Conservation (phyloP, 2,797 vertebrate genomes). For the Hydrolagus colliei region DNA sequence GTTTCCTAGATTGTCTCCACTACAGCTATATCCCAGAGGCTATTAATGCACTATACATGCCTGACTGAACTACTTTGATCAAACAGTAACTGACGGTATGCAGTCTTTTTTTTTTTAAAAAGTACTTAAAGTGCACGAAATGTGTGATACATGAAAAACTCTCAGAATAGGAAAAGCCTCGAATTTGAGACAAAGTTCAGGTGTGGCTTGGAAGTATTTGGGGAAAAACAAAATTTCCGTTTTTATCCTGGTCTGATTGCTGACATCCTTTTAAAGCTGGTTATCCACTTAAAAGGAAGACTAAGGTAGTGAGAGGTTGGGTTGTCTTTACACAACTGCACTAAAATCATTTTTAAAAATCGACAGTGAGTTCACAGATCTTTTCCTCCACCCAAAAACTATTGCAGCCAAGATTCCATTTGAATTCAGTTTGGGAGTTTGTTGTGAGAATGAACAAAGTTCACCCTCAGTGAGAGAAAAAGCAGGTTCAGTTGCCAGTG, state of each 20-base stretch:
- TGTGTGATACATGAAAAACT: background rate
- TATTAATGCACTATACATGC: background rate
- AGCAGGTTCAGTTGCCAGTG: background rate
- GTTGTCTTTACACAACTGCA: background rate
- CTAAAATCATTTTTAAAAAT: background rate
- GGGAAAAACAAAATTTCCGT: too few species aligned
- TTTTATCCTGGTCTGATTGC: too few species aligned
- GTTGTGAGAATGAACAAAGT: background rate
- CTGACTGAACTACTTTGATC: background rate
- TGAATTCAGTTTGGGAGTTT: background rate
- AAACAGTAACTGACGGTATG: background rate
- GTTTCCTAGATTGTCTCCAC: background rate
- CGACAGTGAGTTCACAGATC: background rate
- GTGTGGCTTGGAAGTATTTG: too few species aligned
- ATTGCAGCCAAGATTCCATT: background rate
- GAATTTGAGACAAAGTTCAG: too few species aligned
- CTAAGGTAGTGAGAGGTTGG: background rate
- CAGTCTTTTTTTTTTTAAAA: background rate
- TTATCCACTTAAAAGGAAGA: background rate
- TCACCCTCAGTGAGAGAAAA: background rate
- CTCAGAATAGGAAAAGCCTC: background rate
- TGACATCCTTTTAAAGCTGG: too few species aligned
- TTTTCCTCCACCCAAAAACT: background rate
- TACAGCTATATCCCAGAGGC: background rate
- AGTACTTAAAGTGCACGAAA: background rate